These are phyloP conservation scores for Hippocampus abdominalis DNA, from an alignment of 2,113 vertebrate species.

Conservation along the genomic window DNA sequence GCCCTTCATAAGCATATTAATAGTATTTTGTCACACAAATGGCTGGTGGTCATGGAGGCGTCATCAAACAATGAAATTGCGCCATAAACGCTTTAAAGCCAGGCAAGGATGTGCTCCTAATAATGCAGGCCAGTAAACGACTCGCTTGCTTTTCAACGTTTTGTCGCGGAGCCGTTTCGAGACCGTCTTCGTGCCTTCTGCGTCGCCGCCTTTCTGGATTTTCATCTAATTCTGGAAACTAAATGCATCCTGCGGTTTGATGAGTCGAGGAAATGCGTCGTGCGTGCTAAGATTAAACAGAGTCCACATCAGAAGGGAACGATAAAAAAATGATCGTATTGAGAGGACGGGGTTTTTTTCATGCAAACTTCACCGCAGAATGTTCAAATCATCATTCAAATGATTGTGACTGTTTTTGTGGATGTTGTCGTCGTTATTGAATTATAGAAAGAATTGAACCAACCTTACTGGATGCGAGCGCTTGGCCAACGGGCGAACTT, in stretches of 20 bases:
- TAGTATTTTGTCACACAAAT: constrained; percentile 60
- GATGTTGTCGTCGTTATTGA: too few species aligned
- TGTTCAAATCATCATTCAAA: too few species aligned
- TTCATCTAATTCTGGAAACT: not conserved
- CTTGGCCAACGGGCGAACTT: too few species aligned
- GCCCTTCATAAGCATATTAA: constrained; percentile 63
- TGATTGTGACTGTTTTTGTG: too few species aligned
- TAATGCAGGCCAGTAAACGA: constrained; percentile 12
- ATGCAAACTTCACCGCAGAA: too few species aligned
- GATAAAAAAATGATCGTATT: too few species aligned
- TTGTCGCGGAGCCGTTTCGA: constrained; percentile 7
- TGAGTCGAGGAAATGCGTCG: not conserved
- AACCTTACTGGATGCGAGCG: too few species aligned
- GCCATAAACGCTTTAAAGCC: constrained; percentile 49
- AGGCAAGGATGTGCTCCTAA: constrained; percentile 37
- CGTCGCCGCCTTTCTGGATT: not conserved
- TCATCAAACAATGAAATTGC: constrained; percentile 55
- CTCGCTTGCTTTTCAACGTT: not conserved
- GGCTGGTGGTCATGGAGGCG: constrained; percentile 51
- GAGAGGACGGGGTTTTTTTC: too few species aligned
- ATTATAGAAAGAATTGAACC: too few species aligned
- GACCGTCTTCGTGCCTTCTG: constrained; percentile 2
- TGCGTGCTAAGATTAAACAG: not conserved
- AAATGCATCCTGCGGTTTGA: not conserved
- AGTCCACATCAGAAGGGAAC: too few species aligned